phyloP scores from a whole-genome alignment of 1,140 invertebrate species.

The Cydia pomonella region DNA sequence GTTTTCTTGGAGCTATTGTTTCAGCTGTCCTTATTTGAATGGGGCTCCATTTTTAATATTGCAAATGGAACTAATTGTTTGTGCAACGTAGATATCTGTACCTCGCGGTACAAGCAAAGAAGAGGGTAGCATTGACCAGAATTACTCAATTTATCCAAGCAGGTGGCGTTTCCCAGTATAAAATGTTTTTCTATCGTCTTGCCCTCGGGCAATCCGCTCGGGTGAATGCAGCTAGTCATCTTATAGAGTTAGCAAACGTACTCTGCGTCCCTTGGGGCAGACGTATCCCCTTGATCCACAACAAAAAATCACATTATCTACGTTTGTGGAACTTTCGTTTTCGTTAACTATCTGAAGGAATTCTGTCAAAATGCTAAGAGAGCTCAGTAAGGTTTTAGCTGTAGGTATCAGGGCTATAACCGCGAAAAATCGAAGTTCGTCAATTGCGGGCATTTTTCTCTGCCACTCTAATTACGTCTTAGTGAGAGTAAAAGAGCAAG shows the following conservation, averaged over 20 bases:
- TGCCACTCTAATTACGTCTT: too few species aligned
- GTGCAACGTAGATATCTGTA: conserved; percentile 41
- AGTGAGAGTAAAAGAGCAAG: too few species aligned
- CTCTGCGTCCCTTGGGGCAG: conserved; percentile 63
- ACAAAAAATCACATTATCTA: conserved; percentile 66
- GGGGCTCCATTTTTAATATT: conserved; percentile 46
- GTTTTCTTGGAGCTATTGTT: conserved; percentile 52
- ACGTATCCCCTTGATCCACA: conserved; percentile 55
- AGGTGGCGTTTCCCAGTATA: conserved; percentile 68
- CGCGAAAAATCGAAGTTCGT: too few species aligned
- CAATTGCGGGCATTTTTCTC: too few species aligned
- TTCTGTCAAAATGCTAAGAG: conserved; percentile 36
- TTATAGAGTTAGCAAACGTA: conserved; percentile 75
- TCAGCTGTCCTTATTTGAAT: conserved; percentile 43
- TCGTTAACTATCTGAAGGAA: conserved; percentile 28
- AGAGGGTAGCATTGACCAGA: conserved; percentile 46
- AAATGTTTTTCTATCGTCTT: conserved; percentile 71
- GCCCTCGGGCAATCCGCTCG: conserved; percentile 55
- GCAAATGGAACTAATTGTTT: conserved; percentile 47
- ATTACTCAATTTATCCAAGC: conserved; percentile 61
- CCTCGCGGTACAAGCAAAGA: conserved; percentile 37
- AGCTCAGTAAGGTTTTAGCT: conserved; percentile 16
- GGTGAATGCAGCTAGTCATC: conserved; percentile 66
- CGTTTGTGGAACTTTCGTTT: conserved; percentile 56
- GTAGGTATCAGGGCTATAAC: too few species aligned